phyloP scores from a whole-genome alignment of 2,888 invertebrate species.

The Liopterus haemorrhoidalis region DNA sequence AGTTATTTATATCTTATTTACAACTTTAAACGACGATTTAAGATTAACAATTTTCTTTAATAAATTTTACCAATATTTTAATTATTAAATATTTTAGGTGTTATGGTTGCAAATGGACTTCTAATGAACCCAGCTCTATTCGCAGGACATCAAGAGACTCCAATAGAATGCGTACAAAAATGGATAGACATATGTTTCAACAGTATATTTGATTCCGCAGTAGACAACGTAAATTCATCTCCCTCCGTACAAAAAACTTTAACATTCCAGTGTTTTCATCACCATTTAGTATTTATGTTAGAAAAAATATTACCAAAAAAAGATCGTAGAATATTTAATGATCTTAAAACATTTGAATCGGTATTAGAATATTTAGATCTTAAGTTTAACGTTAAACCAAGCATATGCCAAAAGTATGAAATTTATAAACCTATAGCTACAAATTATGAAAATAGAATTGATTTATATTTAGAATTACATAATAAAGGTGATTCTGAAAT shows the following conservation, averaged over 20 bases:
- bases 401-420: constrained; percentile 37
- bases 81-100: too few relatives aligned
- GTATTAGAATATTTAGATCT: constrained; percentile 65
- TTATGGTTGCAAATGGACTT: constrained; percentile 90
- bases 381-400: constrained; percentile 50
- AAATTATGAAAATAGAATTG: constrained; percentile 35
- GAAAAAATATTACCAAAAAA: constrained; percentile 70
- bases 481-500: constrained; percentile 19
- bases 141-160: constrained; percentile 63
- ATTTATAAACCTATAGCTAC: constrained; percentile 31
- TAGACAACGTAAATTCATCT: constrained; percentile 8
- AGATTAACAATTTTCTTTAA: too few relatives aligned
- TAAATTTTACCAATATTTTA: too few relatives aligned
- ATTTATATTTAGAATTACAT: constrained; percentile 35
- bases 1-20: too few relatives aligned
- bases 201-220: constrained; percentile 40
- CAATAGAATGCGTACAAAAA: constrained; percentile 68
- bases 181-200: constrained; percentile 70
- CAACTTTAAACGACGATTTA: too few relatives aligned
- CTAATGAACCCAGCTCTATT: constrained; percentile 88
- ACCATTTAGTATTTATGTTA: constrained; percentile 94
- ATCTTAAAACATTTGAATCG: constrained; percentile 59
- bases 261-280: constrained; percentile 83
- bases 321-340: constrained; percentile 73
- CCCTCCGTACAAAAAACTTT: constrained; percentile 43